Conservation (phyloP, 23 tunicate species). For the Halocynthia roretzi region DNA sequence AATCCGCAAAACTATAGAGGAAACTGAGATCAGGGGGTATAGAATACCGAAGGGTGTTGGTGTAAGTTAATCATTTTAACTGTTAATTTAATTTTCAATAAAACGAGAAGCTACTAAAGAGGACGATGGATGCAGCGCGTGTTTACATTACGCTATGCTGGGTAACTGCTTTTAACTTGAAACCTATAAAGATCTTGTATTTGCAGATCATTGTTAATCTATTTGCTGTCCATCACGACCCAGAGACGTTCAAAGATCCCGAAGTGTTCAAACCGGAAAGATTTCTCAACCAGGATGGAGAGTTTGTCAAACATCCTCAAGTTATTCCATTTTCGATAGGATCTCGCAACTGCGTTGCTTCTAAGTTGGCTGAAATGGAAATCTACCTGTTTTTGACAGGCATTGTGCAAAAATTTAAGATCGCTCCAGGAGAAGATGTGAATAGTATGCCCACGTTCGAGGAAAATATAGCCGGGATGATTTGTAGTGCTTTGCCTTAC, state of each 20-base stretch:
- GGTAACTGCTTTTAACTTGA: too few species aligned
- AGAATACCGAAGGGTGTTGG: background rate
- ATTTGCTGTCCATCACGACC: background rate
- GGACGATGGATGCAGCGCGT: background rate
- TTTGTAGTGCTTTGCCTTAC: too few species aligned
- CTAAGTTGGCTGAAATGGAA: conserved; percentile 1
- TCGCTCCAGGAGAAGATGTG: background rate
- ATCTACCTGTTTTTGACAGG: conserved; percentile 5
- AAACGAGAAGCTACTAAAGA: too few species aligned
- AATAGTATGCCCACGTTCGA: too few species aligned
- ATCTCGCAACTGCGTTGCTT: background rate
- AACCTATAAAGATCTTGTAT: background rate
- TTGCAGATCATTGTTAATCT: conserved; percentile 1
- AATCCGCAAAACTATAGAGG: background rate
- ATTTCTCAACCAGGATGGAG: conserved; percentile 1
- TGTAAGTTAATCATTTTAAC: too few species aligned
- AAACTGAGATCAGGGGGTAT: background rate
- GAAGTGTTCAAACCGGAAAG: background rate
- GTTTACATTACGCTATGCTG: background rate
- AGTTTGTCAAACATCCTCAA: background rate
- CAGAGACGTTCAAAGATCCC: conserved; percentile 2
- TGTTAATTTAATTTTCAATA: too few species aligned
- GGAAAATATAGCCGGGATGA: too few species aligned
- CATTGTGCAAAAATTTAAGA: background rate
- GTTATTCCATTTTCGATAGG: conserved; percentile 13